Base-by-base conservation (phyloP, 2,113 vertebrate species). In the Oncorhynchus keta region DNA sequence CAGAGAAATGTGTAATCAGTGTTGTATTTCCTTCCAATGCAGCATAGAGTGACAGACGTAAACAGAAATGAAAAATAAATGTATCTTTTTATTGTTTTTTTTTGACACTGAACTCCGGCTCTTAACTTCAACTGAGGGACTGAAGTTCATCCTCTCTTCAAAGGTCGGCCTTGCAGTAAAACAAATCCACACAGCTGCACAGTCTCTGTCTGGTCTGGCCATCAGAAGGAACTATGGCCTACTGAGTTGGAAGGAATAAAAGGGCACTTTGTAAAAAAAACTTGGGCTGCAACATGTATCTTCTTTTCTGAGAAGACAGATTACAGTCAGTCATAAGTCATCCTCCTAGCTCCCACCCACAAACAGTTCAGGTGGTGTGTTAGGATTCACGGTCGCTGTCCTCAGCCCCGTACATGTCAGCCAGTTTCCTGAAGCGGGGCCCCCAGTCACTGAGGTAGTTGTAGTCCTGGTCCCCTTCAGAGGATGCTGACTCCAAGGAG, bases 391-490 rank as follows among this genome's bases (percentile, higher is more conserved):
- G 95, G 89, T 97, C 95, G 64, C 93, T 95, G 92, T 98, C 97
- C 70, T 93, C 94, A 2, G 93, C 85, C 0, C 96, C 95, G 6
- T 98, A 99, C 95, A 99, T 94, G 78, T 98, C 97, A 0, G 97
- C 96, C 7, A 99, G 92, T 89, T 96, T 98, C 86, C 95, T 95
- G 91, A 99, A 99, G 1, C 97, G 92, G 0, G 97, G 97, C 5
- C 97, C 97, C 97, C 97, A 99, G 87, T 98, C 96, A 84, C 95
- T 97, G 76, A 99, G 95, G 91, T 98, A 99, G 87, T 97, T 94
- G 0, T 99, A 99, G 94, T 98, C 95, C 81, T 99, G 96, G 75
- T 96, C 95, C 2, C 93, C 94, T 0, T 96, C 96, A 0, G 95
- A 95, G 12, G 95, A 95, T 59, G 85, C 92, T 0, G 97, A 97